Evolutionary conservation across 2,113 vertebrate species (phyloP), one percentile per base, ranked within the genome.

Genomic region (Baryphthengus martii): DNA sequence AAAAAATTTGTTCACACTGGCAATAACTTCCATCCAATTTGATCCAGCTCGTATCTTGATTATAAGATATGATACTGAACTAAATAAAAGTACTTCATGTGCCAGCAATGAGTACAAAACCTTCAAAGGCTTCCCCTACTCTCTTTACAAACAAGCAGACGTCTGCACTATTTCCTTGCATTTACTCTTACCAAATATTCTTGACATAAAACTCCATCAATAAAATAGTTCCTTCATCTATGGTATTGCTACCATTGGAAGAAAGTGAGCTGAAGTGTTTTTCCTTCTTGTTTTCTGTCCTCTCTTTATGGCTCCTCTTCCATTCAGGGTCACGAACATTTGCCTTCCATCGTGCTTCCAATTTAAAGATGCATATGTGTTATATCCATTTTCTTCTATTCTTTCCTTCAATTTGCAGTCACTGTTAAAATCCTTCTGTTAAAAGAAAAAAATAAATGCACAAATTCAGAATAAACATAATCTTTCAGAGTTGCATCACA

Each of bases 381-480:
- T 99, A 98, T 99, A 99, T 82, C 99, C 99, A 91, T 99, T 99
- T 98, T 99, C 99, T 97, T 99, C 99, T 93, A 99, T 99, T 93
- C 99, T 98, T 96, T 99, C 99, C 78, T 99, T 99, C 97, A 99
- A 95, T 93, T 99, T 99, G 96, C 99, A 99, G 96, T 99, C 99
- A 9, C 97, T 98, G 87, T 99, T 99, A 75, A 98, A 99, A 84
- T 99, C 99, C 88, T 98, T 99, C 99, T 99, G 98, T 90, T 97
- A 96, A 95, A 90, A 89, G 35, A 93, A 56, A 35, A 92, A 94
- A 90, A 89, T 7, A 95, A 52, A 80, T 5, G 14, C 20, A 65
- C 5, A 49, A 37, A 66, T 62, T 95, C 58, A 95, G 71, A 95
- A 93, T n/a, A 80, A 84, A 62, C 11, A 66, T 4, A 68, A 20